phyloP scores from a whole-genome alignment of 1,140 invertebrate genomes.

The Microplitis demolitor region DNA sequence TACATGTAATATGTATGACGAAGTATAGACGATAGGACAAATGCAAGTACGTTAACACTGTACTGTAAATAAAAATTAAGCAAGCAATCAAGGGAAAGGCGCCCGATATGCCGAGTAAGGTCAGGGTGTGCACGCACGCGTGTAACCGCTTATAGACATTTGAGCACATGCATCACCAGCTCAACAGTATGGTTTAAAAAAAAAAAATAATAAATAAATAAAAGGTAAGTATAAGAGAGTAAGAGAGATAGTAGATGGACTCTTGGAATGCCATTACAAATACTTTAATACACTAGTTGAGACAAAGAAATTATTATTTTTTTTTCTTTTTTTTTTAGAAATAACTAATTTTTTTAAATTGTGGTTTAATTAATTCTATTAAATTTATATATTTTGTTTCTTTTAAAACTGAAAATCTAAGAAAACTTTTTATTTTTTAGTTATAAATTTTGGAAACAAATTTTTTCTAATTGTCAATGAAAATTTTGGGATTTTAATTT shows the following conservation, averaged over 20 bases:
- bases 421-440: too few relatives aligned
- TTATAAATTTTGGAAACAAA: too few relatives aligned
- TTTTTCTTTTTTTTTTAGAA: neutral
- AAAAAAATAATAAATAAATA: neutral
- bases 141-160: constrained; percentile 16
- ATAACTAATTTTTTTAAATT: neutral
- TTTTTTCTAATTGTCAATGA: too few relatives aligned
- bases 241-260: neutral
- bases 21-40: neutral
- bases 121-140: constrained; percentile 52
- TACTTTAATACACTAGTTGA: neutral
- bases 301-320: neutral
- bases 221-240: neutral
- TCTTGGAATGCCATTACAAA: neutral
- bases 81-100: constrained; percentile 50
- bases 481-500: too few relatives aligned
- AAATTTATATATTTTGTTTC: too few relatives aligned
- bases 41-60: constrained; percentile 38
- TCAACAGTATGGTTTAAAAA: neutral
- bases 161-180: too few relatives aligned
- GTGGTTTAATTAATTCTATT: too few relatives aligned
- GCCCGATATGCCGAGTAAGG: constrained; percentile 56
- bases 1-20: too few relatives aligned
- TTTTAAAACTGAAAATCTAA: too few relatives aligned
- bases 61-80: constrained; percentile 44